A percentile compares a stretch with the other conserved stretches of the same genome.
These are phyloP conservation scores for Dicyrtomina minuta DNA, from an alignment of 2,888 invertebrate species.

Conservation along the genomic window DNA sequence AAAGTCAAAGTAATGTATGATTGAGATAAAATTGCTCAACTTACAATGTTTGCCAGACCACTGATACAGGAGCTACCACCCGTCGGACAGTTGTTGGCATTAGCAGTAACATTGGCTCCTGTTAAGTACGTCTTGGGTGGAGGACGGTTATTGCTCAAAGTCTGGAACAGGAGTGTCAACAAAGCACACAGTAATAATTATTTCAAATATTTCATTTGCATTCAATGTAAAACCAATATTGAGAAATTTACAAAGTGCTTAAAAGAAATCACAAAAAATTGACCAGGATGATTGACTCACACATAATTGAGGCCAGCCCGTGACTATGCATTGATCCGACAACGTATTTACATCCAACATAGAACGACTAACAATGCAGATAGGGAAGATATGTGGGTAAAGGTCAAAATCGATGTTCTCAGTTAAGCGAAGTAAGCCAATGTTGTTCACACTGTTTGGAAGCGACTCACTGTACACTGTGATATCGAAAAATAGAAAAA, in stretches of 20 bases:
- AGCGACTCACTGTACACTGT: neutral
- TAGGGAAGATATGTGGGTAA: slow-evolving; percentile 38
- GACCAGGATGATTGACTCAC: neutral
- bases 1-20: too few species aligned
- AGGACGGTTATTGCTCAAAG: neutral
- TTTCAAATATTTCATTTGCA: too few species aligned
- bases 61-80: slow-evolving; percentile 18
- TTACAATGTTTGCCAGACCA: slow-evolving; percentile 35
- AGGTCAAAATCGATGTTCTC: slow-evolving; percentile 32
- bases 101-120: slow-evolving; percentile 1
- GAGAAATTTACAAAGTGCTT: too few species aligned
- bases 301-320: slow-evolving; percentile 31
- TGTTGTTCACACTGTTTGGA: slow-evolving; percentile 9
- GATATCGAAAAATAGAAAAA: slow-evolving; percentile 3
- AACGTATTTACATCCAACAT: neutral
- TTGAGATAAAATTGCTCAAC: too few species aligned
- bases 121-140: neutral
- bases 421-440: slow-evolving; percentile 30
- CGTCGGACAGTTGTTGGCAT: slow-evolving; percentile 11
- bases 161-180: neutral
- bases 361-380: slow-evolving; percentile 30
- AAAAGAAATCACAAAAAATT: neutral
- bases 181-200: too few species aligned
- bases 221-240: too few species aligned
- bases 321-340: slow-evolving; percentile 22